These are phyloP conservation scores for Psittacara wagleri DNA, from an alignment of 2,113 vertebrate species.

Conservation along the genomic window DNA sequence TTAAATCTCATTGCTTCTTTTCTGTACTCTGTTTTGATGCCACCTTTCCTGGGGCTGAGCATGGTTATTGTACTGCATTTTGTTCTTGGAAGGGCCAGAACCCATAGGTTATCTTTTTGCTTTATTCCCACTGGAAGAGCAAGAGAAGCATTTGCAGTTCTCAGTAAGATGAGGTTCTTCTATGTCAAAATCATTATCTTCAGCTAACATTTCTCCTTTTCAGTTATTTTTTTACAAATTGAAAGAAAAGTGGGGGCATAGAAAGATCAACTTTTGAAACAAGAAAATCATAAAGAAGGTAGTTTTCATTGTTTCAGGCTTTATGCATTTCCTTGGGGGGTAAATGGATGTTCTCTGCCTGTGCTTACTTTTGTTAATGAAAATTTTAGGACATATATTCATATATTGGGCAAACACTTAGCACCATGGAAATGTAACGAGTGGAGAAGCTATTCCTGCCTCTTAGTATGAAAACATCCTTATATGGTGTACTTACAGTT, in stretches of 20 bases:
- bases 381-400: slow-evolving; percentile 4
- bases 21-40: background rate
- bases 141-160: slow-evolving; percentile 28
- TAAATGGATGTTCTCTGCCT: slow-evolving; percentile 35
- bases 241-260: slow-evolving; percentile 53
- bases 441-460: background rate
- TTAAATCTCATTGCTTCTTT: background rate
- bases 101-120: slow-evolving; percentile 26
- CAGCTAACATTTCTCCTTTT: slow-evolving; percentile 60
- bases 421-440: background rate
- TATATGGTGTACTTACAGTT: background rate
- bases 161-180: slow-evolving; percentile 42
- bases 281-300: slow-evolving; percentile 36
- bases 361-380: slow-evolving; percentile 50
- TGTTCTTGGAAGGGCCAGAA: slow-evolving; percentile 39
- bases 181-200: slow-evolving; percentile 69
- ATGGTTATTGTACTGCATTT: background rate
- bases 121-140: slow-evolving; percentile 47
- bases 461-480: background rate
- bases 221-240: slow-evolving; percentile 46
- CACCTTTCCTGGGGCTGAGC: background rate
- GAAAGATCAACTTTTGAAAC: slow-evolving; percentile 62
- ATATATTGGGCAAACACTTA: background rate
- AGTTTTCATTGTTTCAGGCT: slow-evolving; percentile 18
- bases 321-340: slow-evolving; percentile 3